phyloP scores from a whole-genome alignment of 2,113 vertebrate genomes.

The Gadus chalcogrammus region DNA sequence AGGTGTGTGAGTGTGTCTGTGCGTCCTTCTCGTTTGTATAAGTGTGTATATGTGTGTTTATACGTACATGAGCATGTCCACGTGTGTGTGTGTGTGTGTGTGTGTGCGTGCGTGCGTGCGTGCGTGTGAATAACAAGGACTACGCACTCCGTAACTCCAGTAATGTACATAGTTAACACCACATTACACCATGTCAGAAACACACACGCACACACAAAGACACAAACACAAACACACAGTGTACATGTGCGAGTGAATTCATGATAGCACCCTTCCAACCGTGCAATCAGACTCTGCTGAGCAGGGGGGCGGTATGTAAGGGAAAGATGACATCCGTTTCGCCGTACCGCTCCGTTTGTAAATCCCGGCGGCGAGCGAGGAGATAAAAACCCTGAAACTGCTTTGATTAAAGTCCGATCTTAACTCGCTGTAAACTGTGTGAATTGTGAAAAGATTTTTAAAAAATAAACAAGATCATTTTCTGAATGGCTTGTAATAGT shows the following conservation, averaged over 20 bases:
- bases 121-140: no score
- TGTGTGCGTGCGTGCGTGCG: no score
- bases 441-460: no score
- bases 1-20: background rate
- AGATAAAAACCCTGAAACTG: background rate
- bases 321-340: slow-evolving; percentile 29
- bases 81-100: background rate
- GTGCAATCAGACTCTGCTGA: slow-evolving; percentile 5
- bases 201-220: no score
- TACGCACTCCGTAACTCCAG: no score
- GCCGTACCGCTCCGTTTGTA: background rate
- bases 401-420: slow-evolving; percentile 18
- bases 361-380: background rate
- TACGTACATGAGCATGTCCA: background rate
- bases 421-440: no score
- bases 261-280: background rate
- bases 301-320: background rate
- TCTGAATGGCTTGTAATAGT: no score
- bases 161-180: no score
- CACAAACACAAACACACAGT: background rate
- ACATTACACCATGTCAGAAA: no score
- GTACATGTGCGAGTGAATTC: background rate
- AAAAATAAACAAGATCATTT: no score
- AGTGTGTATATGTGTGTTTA: background rate
- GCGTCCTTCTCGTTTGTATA: no score